Base-by-base conservation (phyloP, 2,113 vertebrate genomes). In the human region DNA sequence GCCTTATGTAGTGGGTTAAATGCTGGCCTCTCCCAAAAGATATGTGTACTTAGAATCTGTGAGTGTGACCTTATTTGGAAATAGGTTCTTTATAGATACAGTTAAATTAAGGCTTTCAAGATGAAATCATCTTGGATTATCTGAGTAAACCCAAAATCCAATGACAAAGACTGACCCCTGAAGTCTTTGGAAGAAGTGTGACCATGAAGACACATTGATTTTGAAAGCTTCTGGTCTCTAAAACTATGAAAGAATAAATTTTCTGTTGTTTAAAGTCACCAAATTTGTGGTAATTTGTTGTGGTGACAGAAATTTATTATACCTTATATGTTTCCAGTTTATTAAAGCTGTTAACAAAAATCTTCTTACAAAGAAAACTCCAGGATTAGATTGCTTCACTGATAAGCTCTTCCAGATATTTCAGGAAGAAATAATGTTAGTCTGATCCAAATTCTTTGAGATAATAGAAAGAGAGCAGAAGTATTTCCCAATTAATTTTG, bases 401-500 rank as follows among this genome's bases (percentile, higher is more conserved):
- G 73, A n/a, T 57, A 16, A 89, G 40, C 55, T 50, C 38, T 94
- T 94, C 5, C 20, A 94, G 20, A 25, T 89, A 66, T 73, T 94
- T 97, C 35, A 89, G 32, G 22, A 66, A 64, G 30, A 57, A 81
- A 86, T 52, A 81, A 48, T 14, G n/a, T 12, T 30, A 64, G 27
- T 55, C 12, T 89, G 45, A 92, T 43, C n/a, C 66, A 89, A 84
- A 94, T 79, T 91, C 32, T 96, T 85, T 27, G 10, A 85, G 48
- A 73, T 61, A 76, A 18, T 61, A 94, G 72, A 70, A 87, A 82
- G 48, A 38, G 8, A 75, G 50, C 32, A 32, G 52, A 22, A 89
- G 1, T 17, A 79, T 78, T 93, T 93, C 6, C n/a, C 68, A n/a
- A 68, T 45, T 93, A 30, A 75, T 75, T 70, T 75, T 76, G 16